Base-by-base conservation (phyloP, 2,113 vertebrate genomes). In the Stigmatopora nigra region DNA sequence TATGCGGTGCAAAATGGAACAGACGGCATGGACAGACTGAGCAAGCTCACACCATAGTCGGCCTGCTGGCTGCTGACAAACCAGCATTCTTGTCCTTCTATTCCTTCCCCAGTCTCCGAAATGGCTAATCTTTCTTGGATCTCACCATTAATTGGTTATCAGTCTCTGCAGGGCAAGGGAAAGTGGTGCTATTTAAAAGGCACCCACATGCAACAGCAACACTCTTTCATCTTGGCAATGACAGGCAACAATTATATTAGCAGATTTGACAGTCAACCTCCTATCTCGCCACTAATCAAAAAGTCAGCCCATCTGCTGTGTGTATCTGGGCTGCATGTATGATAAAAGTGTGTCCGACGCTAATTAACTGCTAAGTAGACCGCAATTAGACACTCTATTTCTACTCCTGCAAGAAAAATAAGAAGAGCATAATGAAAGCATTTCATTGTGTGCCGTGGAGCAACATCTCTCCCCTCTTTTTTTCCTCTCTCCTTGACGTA, bases 211-310 rank as follows among this genome's bases (percentile, higher is more conserved):
- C 87, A 89, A 89, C 88, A 88, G 86, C 77, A 87, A 89, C 87
- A 88, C 38, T 38, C 88, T 91, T 92, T 90, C 85, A 89, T 90
- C 88, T 88, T 83, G 82, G 78, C 87, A 87, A 87, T 88, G 90
- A 89, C 88, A 88, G 88, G 82, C 86, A 89, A 89, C 89, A 90
- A 90, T 92, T 90, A 89, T 89, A 89, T 90, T 88, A 89, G 78
- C 86, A 85, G 86, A 91, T 87, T 85, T 75, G 76, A 87, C 90
- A 88, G 78, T 70, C 75, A 84, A 80, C 84, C 85, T 81, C 85
- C 84, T 86, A 90, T 91, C 89, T 88, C 71, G 70, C 78, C 85
- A 81, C 89, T 89, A 86, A 91, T 91, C 89, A 90, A 88, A 88
- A 91, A 88, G 83, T 75, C 69, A 75, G 88, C 81, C 89, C 90